These are phyloP conservation scores for Donacobius atricapilla DNA, from an alignment of 2,113 vertebrate genomes.

Conservation along the genomic window DNA sequence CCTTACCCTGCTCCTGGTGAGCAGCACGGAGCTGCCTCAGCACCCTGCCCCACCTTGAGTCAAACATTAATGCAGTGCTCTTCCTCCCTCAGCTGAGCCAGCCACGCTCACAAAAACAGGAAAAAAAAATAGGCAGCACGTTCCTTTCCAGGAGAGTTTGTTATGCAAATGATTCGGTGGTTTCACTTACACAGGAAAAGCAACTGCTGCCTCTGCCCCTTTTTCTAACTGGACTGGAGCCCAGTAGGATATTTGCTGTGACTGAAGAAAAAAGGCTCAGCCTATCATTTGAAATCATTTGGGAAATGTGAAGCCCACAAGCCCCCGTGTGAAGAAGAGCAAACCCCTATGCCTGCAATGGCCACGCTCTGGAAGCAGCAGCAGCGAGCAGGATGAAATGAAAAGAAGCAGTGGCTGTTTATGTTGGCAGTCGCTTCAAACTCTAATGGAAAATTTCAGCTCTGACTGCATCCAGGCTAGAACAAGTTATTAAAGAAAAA, in stretches of 20 bases:
- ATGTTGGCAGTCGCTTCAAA: constrained; percentile 53
- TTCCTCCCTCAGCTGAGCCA: not conserved
- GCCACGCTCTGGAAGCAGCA: not conserved
- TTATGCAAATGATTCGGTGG: constrained; percentile 23
- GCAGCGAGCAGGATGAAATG: constrained; percentile 30
- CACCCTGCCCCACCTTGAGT: not conserved
- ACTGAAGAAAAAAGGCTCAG: not conserved
- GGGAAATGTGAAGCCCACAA: not conserved
- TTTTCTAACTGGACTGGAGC: not conserved
- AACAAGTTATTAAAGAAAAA: constrained; percentile 54
- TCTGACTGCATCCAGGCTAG: constrained; percentile 19
- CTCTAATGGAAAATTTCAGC: constrained; percentile 68
- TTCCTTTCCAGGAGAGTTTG: constrained; percentile 30
- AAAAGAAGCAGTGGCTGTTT: constrained; percentile 56
- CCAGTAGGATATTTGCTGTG: not conserved
- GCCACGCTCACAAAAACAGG: not conserved
- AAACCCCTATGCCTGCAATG: not conserved
- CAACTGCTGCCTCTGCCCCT: not conserved
- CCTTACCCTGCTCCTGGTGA: not conserved
- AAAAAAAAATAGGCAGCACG: not conserved
- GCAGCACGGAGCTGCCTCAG: not conserved
- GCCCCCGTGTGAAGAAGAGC: not conserved
- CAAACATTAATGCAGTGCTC: not conserved
- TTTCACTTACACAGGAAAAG: constrained; percentile 39
- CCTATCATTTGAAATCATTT: not conserved